Evolutionary conservation across 2,113 vertebrate species (phyloP).

Genomic region (Oophaga pumilio): DNA sequence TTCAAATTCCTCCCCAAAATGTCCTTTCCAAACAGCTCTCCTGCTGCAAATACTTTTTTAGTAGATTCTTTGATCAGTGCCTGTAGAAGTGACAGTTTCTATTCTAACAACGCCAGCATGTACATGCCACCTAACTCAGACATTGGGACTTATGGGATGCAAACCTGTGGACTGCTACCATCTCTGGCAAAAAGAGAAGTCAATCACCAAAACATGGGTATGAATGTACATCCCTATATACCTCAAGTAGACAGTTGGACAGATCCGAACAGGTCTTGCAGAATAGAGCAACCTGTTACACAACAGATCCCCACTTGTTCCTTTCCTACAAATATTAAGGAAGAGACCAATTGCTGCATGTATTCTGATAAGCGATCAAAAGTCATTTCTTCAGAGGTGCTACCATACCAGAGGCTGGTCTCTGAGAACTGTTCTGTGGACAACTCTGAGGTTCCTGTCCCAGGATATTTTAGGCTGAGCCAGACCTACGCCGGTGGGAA

Average conservation of each 20-base stretch:
- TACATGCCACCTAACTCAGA: constrained; percentile 97
- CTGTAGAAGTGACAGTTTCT: constrained; percentile 98
- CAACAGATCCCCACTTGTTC: constrained; percentile 95
- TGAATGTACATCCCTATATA: constrained; percentile 98
- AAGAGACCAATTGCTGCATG: constrained; percentile 99
- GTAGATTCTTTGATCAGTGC: constrained; percentile 98
- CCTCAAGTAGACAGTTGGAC: constrained; percentile 98
- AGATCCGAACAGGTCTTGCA: constrained; percentile 93
- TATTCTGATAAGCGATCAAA: constrained; percentile 98
- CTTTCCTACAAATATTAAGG: constrained; percentile 97
- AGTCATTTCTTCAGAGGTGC: constrained; percentile 87
- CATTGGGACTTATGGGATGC: constrained; percentile 99
- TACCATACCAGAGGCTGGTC: constrained; percentile 88
- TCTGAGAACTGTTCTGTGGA: constrained; percentile 90
- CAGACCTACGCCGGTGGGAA: constrained; percentile 96
- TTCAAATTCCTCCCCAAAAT: constrained; percentile 96
- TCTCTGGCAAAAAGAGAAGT: constrained; percentile 98
- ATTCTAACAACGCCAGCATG: constrained; percentile 96
- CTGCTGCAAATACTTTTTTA: constrained; percentile 96
- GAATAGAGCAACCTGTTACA: constrained; percentile 92
- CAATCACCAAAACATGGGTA: constrained; percentile 97
- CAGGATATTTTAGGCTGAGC: constrained; percentile 98
- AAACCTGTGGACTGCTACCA: constrained; percentile 99
- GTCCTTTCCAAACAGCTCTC: constrained; percentile 99
- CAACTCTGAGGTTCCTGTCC: constrained; percentile 95